These are phyloP conservation scores for Catotricha subobsoleta DNA, from an alignment of 2,888 invertebrate genomes.

Conservation along the genomic window DNA sequence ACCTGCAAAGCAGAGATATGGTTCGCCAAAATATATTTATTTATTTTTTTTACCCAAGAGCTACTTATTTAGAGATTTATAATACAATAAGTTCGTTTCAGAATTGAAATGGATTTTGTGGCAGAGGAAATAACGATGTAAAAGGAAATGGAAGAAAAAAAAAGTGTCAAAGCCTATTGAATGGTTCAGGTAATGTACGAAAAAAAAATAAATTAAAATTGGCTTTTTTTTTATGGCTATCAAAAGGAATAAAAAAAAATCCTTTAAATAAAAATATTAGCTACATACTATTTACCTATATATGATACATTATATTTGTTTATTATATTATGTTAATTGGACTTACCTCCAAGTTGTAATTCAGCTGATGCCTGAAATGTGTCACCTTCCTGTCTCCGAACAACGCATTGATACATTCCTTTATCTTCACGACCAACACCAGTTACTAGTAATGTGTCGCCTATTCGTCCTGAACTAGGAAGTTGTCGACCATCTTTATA, in stretches of 20 bases:
- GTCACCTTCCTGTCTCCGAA: conserved; percentile 49
- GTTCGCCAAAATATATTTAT: too few relatives aligned
- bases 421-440: conserved; percentile 52
- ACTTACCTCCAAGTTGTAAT: conserved; percentile 46
- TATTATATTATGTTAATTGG: not conserved
- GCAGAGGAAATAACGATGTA: too few relatives aligned
- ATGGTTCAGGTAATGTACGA: too few relatives aligned
- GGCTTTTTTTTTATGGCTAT: too few relatives aligned
- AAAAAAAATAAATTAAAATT: too few relatives aligned
- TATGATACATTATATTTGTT: too few relatives aligned
- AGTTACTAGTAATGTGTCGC: conserved; percentile 43
- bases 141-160: not conserved
- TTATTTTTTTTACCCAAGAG: too few relatives aligned
- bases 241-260: too few relatives aligned
- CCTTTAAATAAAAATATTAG: too few relatives aligned
- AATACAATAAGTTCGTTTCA: not conserved
- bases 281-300: too few relatives aligned
- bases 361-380: conserved; percentile 60
- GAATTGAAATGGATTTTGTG: conserved; percentile 1
- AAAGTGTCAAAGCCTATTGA: not conserved
- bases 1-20: too few relatives aligned
- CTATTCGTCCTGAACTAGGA: conserved; percentile 44
- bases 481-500: conserved; percentile 51
- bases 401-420: conserved; percentile 62
- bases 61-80: too few relatives aligned